These are phyloP conservation scores for Morone chrysops DNA, from an alignment of 2,113 vertebrate species.

Conservation along the genomic window DNA sequence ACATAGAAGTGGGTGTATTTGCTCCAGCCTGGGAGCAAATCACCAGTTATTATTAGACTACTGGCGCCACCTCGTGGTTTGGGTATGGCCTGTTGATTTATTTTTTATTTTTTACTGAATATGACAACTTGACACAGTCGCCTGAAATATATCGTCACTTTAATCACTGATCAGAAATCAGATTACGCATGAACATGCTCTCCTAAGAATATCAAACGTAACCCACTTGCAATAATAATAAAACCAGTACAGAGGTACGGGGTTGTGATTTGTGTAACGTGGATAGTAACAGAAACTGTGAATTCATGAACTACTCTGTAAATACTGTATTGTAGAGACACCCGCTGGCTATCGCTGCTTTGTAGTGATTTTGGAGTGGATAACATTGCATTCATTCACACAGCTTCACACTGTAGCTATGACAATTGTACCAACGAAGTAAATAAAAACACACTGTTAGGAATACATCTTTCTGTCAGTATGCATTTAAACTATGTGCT, in stretches of 20 bases:
- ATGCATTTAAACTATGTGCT: slow-evolving; percentile 1
- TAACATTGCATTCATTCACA: slow-evolving; percentile 13
- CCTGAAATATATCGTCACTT: background rate
- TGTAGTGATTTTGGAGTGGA: slow-evolving; percentile 35
- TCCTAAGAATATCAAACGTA: background rate
- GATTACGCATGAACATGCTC: background rate
- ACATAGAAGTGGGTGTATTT: background rate
- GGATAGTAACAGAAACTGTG: slow-evolving; percentile 35
- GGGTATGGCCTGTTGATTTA: background rate
- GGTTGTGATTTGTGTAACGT: slow-evolving; percentile 31
- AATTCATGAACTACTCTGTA: slow-evolving; percentile 46
- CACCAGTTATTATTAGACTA: background rate
- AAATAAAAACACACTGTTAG: slow-evolving; percentile 46
- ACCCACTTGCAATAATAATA: slow-evolving; percentile 24
- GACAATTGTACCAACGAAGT: slow-evolving; percentile 18
- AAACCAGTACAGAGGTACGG: background rate
- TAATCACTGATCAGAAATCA: background rate
- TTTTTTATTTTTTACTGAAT: background rate
- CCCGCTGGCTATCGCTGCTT: slow-evolving; percentile 23
- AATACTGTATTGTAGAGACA: slow-evolving; percentile 44
- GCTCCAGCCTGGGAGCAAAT: fast-evolving
- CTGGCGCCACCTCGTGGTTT: slow-evolving; percentile 63
- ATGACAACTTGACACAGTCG: background rate
- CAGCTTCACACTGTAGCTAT: slow-evolving; percentile 14
- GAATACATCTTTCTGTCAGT: slow-evolving; percentile 1